These are phyloP conservation scores for Nephila pilipes DNA, from an alignment of 1,140 invertebrate species.

Conservation along the genomic window DNA sequence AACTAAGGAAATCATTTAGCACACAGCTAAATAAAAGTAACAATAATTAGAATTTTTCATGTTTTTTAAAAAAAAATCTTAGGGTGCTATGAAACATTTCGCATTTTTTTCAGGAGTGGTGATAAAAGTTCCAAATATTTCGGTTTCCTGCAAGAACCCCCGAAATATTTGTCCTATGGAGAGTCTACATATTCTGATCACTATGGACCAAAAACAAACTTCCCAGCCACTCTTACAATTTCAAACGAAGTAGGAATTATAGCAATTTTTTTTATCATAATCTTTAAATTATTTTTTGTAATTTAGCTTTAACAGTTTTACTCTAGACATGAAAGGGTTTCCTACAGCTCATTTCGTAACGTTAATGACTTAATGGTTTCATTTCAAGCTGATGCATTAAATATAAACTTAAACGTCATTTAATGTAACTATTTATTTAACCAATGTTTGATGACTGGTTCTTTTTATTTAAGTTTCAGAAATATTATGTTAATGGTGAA, in stretches of 20 bases:
- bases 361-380: neutral
- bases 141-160: slow-evolving; percentile 2
- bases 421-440: too few relatives aligned
- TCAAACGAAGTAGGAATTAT: neutral
- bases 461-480: too few relatives aligned
- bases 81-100: too few relatives aligned
- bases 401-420: too few relatives aligned
- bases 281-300: neutral
- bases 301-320: too few relatives aligned
- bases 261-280: neutral
- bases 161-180: neutral
- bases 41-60: neutral
- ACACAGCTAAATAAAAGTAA: neutral
- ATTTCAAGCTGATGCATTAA: too few relatives aligned
- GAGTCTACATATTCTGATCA: slow-evolving; percentile 36
- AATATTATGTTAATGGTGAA: too few relatives aligned
- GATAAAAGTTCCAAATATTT: neutral
- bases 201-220: slow-evolving; percentile 49
- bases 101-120: neutral
- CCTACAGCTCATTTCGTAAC: neutral
- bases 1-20: too few relatives aligned
- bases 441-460: too few relatives aligned
- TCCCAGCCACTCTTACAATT: neutral
- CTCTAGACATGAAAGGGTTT: too few relatives aligned
- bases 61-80: too few relatives aligned